Base-by-base conservation (phyloP, 2,113 vertebrate species). In the Peromyscus californicus region DNA sequence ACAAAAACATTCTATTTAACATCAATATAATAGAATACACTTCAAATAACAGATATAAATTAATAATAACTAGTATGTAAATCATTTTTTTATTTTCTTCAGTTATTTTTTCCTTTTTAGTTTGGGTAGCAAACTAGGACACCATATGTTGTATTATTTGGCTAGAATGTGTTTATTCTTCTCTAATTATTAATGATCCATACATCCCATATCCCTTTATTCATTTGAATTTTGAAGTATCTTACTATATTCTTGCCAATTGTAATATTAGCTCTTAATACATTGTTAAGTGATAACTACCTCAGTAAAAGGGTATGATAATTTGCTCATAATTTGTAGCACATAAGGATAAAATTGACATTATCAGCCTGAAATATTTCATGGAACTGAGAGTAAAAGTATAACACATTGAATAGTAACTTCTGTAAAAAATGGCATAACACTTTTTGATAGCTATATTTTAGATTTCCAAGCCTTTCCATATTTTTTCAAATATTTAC, bases 401-500 rank as follows among this genome's bases (percentile, higher is more conserved):
- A 74, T 80, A 61, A 72, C 54, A 88, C 11, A 84, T 11, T 84
- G 39, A 88, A 16, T 79, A 97, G 54, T 69, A 3, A 51, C 22
- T 93, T 93, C 17, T 90, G 12, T 93, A 51, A 79, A 92, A 88
- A 69, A 31, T 13, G 7, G 39, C 45, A 90, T 42, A 3, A 51
- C 89, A 6, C 42, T 69, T 93, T 93, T 76, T 72, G 9, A 69
- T 86, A 87, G 75, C 39, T 59, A 31, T 75, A 51, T 92, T 83
- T 95, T 84, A 79, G 9, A 65, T 36, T 1, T 59, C 39, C 69
- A 85, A n/a, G 5, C 1, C 29, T 85, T 93, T 96, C 15, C 57
- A 89, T 33, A 92, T 70, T 94, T 24, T 94, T 93, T 84, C 6
- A 96, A 93, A 88, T 92, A 82, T 87, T 93, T 92, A 69, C 19